A percentile compares a stretch with the other conserved stretches of the same genome.
Conservation (phyloP, 1,140 invertebrate species). For the Arion vulgaris region DNA sequence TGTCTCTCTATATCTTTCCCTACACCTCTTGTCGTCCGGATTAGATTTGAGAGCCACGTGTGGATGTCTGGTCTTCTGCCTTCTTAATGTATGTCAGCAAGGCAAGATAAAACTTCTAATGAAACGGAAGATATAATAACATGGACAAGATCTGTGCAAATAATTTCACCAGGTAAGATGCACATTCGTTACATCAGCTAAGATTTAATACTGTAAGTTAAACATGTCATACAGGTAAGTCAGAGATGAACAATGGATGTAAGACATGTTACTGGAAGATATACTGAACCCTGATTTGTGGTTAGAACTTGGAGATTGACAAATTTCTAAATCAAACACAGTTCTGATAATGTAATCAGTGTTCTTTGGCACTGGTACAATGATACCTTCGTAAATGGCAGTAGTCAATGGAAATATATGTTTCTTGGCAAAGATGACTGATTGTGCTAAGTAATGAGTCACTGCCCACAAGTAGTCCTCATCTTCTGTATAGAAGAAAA, state of each 20-base stretch:
- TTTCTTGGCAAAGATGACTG: neutral
- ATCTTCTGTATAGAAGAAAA: conserved; percentile 14
- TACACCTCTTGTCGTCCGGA: too few relatives aligned
- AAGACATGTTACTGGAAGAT: neutral
- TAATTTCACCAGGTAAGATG: too few relatives aligned
- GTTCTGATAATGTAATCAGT: neutral
- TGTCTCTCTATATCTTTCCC: too few relatives aligned
- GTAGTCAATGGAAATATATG: neutral
- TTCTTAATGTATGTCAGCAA: too few relatives aligned
- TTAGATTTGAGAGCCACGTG: too few relatives aligned
- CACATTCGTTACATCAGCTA: too few relatives aligned
- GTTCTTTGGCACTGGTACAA: neutral
- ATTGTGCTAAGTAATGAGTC: neutral
- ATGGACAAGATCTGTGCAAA: too few relatives aligned
- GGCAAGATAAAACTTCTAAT: too few relatives aligned
- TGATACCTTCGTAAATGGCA: neutral
- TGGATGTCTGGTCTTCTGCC: too few relatives aligned
- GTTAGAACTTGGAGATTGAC: neutral
- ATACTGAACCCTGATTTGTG: neutral
- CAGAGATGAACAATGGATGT: neutral
- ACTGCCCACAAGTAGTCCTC: neutral
- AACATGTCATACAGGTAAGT: neutral
- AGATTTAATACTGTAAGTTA: too few relatives aligned
- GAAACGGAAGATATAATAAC: too few relatives aligned
- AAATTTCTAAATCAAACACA: neutral